These are phyloP conservation scores for Macrostomum cliftonense DNA, from an alignment of 2,888 invertebrate species.

Conservation along the genomic window DNA sequence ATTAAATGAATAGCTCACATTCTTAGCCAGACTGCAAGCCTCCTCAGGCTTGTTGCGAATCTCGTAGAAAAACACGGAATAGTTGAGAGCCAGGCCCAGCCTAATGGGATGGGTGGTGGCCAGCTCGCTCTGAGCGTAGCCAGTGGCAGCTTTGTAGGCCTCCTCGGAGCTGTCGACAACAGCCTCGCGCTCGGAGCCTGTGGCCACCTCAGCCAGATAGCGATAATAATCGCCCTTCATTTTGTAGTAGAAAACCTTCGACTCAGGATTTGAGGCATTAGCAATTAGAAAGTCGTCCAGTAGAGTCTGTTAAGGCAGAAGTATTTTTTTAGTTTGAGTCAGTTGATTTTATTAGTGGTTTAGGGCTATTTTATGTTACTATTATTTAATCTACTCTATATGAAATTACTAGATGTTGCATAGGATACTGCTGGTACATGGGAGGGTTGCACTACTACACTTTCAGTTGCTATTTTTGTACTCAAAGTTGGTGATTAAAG, in stretches of 20 bases:
- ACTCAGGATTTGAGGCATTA: not conserved
- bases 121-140: constrained; percentile 3
- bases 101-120: constrained; percentile 53
- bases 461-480: too few relatives aligned
- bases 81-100: constrained; percentile 94
- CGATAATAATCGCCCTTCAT: constrained; percentile 8
- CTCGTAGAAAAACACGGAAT: constrained; percentile 99
- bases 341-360: too few relatives aligned
- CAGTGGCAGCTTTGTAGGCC: constrained; percentile 6
- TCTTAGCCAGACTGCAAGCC: constrained; percentile 97
- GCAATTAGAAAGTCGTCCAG: too few relatives aligned
- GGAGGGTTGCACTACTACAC: too few relatives aligned
- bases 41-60: constrained; percentile 94
- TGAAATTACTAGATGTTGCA: too few relatives aligned
- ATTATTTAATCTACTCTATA: too few relatives aligned
- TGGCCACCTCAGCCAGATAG: constrained; percentile 50
- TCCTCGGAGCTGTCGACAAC: constrained; percentile 6
- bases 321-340: too few relatives aligned
- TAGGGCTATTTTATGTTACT: too few relatives aligned
- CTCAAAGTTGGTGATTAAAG: too few relatives aligned
- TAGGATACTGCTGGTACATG: too few relatives aligned
- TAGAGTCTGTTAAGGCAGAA: not conserved
- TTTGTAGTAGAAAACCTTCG: not conserved
- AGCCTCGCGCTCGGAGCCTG: constrained; percentile 78
- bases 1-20: too few relatives aligned